Percentiles rank a stretch among this genome's conserved stretches.
phyloP scores from a whole-genome alignment of 2,888 invertebrate species.

The Pyrrhia umbra region DNA sequence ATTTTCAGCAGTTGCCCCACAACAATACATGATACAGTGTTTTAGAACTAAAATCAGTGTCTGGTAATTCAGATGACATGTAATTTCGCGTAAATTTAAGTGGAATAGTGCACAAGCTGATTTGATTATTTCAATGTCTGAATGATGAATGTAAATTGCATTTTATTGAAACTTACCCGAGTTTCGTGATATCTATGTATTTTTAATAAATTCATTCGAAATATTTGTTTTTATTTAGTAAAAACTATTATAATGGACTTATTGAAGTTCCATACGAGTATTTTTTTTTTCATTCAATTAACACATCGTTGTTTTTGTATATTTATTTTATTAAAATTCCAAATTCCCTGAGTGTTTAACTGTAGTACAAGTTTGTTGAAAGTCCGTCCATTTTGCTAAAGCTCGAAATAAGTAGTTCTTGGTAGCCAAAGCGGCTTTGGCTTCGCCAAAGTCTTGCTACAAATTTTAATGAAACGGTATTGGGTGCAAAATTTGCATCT shows the following conservation, averaged over 20 bases:
- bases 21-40: too few relatives aligned
- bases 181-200: background rate
- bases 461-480: conserved; percentile 25
- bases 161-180: background rate
- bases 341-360: background rate
- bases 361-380: conserved; percentile 17
- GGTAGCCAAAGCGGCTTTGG: conserved; percentile 4
- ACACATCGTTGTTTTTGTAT: too few relatives aligned
- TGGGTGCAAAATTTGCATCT: too few relatives aligned
- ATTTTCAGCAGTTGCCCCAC: too few relatives aligned
- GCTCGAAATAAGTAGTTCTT: conserved; percentile 25
- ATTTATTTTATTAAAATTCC: too few relatives aligned
- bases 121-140: background rate
- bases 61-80: too few relatives aligned
- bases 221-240: too few relatives aligned
- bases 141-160: background rate
- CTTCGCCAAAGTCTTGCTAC: background rate
- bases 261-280: too few relatives aligned
- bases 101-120: background rate
- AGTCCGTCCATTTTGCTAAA: conserved; percentile 17
- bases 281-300: too few relatives aligned
- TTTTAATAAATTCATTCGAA: background rate
- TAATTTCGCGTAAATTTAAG: too few relatives aligned
- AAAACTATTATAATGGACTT: background rate
- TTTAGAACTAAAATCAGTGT: too few relatives aligned